Evolutionary conservation across 2,797 vertebrate genomes (phyloP).

Genomic region (Vireo griseus): DNA sequence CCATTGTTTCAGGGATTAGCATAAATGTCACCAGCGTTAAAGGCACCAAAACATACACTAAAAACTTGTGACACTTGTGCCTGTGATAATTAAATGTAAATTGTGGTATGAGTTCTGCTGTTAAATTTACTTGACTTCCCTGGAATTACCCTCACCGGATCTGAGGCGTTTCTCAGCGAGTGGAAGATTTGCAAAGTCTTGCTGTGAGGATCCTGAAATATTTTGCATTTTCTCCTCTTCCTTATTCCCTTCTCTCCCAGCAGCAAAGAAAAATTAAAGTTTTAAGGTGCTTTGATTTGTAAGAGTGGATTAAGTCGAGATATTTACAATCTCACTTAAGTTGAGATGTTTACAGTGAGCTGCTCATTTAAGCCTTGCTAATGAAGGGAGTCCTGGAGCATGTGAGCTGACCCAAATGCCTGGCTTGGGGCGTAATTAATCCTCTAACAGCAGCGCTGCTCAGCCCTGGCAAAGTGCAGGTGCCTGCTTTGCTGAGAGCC

Average conservation of each 20-base stretch:
- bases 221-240: background rate
- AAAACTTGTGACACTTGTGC: background rate
- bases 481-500: background rate
- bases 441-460: background rate
- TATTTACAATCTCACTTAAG: background rate
- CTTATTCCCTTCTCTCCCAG: background rate
- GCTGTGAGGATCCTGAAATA: background rate
- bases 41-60: background rate
- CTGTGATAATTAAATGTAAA: background rate
- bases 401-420: background rate
- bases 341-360: constrained; percentile 5
- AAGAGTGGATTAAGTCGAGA: background rate
- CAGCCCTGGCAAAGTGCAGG: background rate
- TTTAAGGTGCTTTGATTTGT: background rate
- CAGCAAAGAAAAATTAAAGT: background rate
- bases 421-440: background rate
- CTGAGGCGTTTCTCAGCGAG: background rate
- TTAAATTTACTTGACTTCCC: background rate
- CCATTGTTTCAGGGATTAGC: constrained; percentile 33
- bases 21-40: constrained; percentile 1
- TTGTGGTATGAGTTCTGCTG: background rate
- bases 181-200: background rate
- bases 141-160: background rate
- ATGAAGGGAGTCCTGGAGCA: background rate
- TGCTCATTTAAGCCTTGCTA: background rate